phyloP scores from a whole-genome alignment of 1,140 invertebrate genomes.

The Gonatopus flavifemur region DNA sequence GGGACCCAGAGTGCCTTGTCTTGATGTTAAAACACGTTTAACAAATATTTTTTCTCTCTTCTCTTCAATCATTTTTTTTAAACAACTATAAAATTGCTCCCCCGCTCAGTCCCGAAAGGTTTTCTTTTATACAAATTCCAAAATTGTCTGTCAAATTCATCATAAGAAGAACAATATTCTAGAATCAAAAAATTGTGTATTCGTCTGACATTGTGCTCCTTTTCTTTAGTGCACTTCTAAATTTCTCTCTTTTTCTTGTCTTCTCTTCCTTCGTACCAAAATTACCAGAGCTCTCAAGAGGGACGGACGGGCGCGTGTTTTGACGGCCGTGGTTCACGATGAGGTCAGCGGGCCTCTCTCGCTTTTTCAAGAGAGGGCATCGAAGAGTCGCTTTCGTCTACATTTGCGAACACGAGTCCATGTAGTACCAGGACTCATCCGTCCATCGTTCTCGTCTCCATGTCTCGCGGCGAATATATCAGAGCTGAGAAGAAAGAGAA shows the following conservation, averaged over 20 bases:
- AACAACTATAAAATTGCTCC: no score
- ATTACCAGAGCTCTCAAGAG: constrained; percentile 27
- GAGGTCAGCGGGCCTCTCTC: constrained; percentile 34
- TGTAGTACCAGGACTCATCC: no score
- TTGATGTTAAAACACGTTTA: constrained; percentile 18
- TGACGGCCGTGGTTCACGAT: constrained; percentile 38
- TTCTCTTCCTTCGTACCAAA: constrained; percentile 23
- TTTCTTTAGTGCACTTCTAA: no score
- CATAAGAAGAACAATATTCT: no score
- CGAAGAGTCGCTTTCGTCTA: not conserved
- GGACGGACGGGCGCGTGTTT: constrained; percentile 25
- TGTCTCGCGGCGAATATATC: constrained; percentile 19
- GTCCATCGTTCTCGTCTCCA: no score
- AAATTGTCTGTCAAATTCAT: no score
- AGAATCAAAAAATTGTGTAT: no score
- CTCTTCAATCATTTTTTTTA: not conserved
- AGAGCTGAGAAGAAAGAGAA: constrained; percentile 6
- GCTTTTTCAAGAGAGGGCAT: constrained; percentile 30
- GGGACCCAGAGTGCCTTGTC: constrained; percentile 11
- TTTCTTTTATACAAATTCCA: no score
- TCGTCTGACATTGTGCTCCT: no score
- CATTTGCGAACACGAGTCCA: not conserved
- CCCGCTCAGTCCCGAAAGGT: no score
- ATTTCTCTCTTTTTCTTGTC: not conserved
- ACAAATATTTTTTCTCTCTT: constrained; percentile 11